These are phyloP conservation scores for Psilopsiagon aymara DNA, from an alignment of 2,113 vertebrate species.

Conservation along the genomic window DNA sequence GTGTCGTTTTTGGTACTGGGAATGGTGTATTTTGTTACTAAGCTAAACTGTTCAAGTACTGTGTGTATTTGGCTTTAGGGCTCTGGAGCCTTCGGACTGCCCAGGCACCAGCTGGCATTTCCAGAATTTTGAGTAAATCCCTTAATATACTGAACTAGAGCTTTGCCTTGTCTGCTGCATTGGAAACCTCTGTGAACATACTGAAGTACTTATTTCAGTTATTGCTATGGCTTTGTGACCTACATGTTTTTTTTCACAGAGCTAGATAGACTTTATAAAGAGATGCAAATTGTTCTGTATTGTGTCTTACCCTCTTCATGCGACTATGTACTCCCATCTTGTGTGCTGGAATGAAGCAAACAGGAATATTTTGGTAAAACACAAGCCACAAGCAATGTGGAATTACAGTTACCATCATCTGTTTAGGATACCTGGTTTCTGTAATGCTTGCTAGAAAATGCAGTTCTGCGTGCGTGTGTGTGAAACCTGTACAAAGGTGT, in stretches of 20 bases:
- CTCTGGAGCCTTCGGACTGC: not conserved
- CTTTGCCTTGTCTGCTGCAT: not conserved
- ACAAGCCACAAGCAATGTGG: not conserved
- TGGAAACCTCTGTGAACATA: not conserved
- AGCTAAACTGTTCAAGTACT: not conserved
- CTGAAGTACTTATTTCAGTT: not conserved
- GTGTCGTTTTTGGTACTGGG: not conserved
- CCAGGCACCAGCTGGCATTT: not conserved
- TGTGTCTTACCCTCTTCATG: not conserved
- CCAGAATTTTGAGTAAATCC: not conserved
- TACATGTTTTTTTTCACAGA: not conserved
- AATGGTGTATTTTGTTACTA: not conserved
- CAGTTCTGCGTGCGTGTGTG: not conserved
- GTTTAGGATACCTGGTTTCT: not conserved
- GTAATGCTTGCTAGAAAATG: not conserved
- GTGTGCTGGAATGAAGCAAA: not conserved
- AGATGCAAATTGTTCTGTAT: not conserved
- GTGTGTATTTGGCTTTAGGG: not conserved
- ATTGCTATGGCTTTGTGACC: not conserved
- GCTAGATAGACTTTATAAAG: not conserved
- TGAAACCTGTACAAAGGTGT: not conserved
- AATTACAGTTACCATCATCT: not conserved
- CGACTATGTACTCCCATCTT: not conserved
- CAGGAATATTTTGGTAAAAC: not conserved
- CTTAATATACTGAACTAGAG: not conserved